Conservation (phyloP, 1,140 invertebrate species). For the Asbolus verrucosus region DNA sequence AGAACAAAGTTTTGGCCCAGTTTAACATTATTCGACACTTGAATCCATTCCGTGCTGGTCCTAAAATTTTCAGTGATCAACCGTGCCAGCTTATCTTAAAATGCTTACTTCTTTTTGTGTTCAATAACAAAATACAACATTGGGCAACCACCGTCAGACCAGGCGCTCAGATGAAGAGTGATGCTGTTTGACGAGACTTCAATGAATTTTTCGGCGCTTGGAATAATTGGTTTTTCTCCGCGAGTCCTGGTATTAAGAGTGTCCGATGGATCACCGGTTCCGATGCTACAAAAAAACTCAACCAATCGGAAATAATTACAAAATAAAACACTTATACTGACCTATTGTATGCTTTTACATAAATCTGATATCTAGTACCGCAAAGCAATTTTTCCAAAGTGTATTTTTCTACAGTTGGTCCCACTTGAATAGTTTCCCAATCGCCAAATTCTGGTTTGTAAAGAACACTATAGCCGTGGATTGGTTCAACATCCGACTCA, state of each 20-base stretch:
- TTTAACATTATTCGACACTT: conserved; percentile 93
- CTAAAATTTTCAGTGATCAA: conserved; percentile 64
- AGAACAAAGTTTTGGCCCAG: conserved; percentile 91
- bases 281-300: conserved; percentile 85
- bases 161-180: conserved; percentile 89
- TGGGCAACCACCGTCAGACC: conserved; percentile 95
- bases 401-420: conserved; percentile 82
- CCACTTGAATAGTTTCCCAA: conserved; percentile 87
- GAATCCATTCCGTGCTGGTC: conserved; percentile 88
- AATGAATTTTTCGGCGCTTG: conserved; percentile 89
- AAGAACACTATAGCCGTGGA: conserved; percentile 90
- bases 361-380: conserved; percentile 91
- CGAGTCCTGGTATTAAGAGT: conserved; percentile 88
- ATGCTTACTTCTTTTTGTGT: conserved; percentile 89
- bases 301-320: background rate
- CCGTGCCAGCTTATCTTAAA: background rate
- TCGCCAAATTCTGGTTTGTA: conserved; percentile 94
- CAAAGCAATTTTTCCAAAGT: conserved; percentile 89
- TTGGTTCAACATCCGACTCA: conserved; percentile 78
- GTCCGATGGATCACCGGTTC: conserved; percentile 88
- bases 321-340: conserved; percentile 59
- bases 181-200: conserved; percentile 93
- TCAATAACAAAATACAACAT: conserved; percentile 97
- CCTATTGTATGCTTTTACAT: conserved; percentile 92
- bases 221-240: conserved; percentile 90